Conservation (phyloP, 2,888 invertebrate species). For the Eupithecia abbreviata region DNA sequence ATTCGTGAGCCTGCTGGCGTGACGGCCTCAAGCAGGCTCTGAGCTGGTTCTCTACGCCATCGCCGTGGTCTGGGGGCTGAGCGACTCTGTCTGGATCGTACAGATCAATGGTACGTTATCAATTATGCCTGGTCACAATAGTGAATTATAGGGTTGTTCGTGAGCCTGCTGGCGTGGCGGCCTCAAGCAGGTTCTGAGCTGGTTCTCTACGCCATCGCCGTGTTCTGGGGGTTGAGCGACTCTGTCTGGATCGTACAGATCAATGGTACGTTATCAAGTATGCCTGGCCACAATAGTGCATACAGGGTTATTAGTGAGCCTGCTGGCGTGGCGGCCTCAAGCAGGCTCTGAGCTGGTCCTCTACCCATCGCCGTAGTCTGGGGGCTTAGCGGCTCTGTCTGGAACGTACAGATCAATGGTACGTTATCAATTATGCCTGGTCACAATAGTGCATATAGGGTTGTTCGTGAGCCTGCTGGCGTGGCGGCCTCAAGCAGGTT, state of each 20-base stretch:
- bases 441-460: too few relatives aligned
- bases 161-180: conserved; percentile 82
- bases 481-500: too few relatives aligned
- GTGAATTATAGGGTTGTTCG: conserved; percentile 79
- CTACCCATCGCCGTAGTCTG: conserved; percentile 85
- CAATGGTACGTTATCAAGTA: conserved; percentile 83
- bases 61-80: conserved; percentile 86
- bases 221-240: conserved; percentile 86
- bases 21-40: conserved; percentile 83
- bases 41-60: conserved; percentile 80
- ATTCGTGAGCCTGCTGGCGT: conserved; percentile 80
- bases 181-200: conserved; percentile 78
- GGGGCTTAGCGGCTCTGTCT: conserved; percentile 86
- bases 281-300: conserved; percentile 82
- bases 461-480: too few relatives aligned
- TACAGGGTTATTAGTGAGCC: conserved; percentile 76
- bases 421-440: conserved; percentile 2
- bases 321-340: conserved; percentile 85
- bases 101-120: conserved; percentile 86
- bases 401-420: conserved; percentile 88
- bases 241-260: conserved; percentile 87
- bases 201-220: conserved; percentile 83
- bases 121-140: too few relatives aligned
- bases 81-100: conserved; percentile 87
- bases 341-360: conserved; percentile 74